These are phyloP conservation scores for Actinia equina DNA, from an alignment of 64 coral and sea anemone species.

Conservation along the genomic window DNA sequence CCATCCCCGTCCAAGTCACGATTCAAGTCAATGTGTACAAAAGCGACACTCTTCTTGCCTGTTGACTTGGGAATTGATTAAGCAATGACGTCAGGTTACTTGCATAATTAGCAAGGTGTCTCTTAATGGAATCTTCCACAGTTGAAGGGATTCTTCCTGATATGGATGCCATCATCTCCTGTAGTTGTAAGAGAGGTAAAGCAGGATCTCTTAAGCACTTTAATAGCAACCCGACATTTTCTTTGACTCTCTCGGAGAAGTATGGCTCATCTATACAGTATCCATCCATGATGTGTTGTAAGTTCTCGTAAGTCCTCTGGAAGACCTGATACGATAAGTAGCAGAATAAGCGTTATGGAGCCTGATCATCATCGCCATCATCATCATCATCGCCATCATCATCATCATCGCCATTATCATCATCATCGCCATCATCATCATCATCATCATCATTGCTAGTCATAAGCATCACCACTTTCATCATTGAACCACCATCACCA, in stretches of 20 bases:
- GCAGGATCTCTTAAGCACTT: conserved; percentile 77
- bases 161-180: conserved; percentile 91
- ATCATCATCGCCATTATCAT: neutral
- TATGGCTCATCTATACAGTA: conserved; percentile 84
- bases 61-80: conserved; percentile 95
- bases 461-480: too few species aligned
- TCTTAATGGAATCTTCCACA: conserved; percentile 78
- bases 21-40: too few species aligned
- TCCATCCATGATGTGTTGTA: conserved; percentile 91
- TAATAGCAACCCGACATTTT: conserved; percentile 69
- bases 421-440: too few species aligned
- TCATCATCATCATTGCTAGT: too few species aligned
- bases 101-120: conserved; percentile 80
- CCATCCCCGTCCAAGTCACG: too few species aligned
- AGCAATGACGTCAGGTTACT: conserved; percentile 92
- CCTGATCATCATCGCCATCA: too few species aligned
- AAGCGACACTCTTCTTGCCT: conserved; percentile 29
- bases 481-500: too few species aligned
- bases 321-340: too few species aligned
- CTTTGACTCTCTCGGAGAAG: conserved; percentile 52
- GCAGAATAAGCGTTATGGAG: too few species aligned
- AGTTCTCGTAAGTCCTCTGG: conserved; percentile 70
- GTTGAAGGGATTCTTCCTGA: conserved; percentile 79
- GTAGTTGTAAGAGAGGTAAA: conserved; percentile 78
- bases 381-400: too few species aligned